Evolutionary conservation across 2,113 vertebrate species (phyloP).

Genomic region (Smithornis capensis): DNA sequence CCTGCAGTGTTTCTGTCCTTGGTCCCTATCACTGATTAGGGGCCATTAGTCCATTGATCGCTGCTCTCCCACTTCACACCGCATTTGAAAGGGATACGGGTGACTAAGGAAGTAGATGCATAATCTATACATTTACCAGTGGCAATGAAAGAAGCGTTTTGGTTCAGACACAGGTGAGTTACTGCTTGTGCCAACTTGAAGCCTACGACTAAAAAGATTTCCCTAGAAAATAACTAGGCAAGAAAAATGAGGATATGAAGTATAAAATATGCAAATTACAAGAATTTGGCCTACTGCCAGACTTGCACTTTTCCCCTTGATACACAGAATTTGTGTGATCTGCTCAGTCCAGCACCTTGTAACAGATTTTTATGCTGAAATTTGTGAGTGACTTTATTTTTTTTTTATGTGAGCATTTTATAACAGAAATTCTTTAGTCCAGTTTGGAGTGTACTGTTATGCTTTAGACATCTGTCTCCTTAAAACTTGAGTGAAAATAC

Average conservation of each 20-base stretch:
- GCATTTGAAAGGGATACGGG: not conserved
- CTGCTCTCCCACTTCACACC: rapidly evolving
- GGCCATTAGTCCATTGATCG: not conserved
- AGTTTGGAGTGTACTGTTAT: not conserved
- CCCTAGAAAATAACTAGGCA: constrained; percentile 6
- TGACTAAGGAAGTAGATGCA: not conserved
- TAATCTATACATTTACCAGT: not conserved
- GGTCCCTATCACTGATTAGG: not conserved
- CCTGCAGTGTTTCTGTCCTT: rapidly evolving
- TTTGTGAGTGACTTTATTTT: not conserved
- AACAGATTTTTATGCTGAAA: not conserved
- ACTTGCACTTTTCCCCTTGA: not conserved
- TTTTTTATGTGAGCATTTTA: not conserved
- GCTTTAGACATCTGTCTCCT: constrained; percentile 16
- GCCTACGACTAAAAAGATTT: not conserved
- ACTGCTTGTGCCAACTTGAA: not conserved
- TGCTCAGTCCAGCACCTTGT: not conserved
- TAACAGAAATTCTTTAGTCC: constrained; percentile 17
- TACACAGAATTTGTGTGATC: not conserved
- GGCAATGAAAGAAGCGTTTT: not conserved
- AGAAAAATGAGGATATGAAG: constrained; percentile 31
- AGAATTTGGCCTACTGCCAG: not conserved
- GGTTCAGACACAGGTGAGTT: not conserved
- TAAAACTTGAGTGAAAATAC: constrained; percentile 40
- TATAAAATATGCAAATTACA: constrained; percentile 33